Base-by-base conservation (phyloP, 2,113 vertebrate genomes). In the Misgurnus mizolepis region DNA sequence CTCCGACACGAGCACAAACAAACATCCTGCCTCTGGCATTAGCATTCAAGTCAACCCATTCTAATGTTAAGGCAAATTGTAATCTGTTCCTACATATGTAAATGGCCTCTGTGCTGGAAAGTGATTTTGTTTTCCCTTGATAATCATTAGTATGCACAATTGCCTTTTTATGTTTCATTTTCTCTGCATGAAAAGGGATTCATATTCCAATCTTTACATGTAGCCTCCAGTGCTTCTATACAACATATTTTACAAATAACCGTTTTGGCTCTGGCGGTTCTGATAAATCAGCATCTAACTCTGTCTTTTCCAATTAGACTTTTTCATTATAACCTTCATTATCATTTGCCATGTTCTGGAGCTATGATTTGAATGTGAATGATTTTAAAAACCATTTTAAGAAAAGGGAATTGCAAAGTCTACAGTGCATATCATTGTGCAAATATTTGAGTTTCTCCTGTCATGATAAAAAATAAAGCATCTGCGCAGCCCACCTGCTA, bases 51-150 rank as follows among this genome's bases (percentile, higher is more conserved):
- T 78, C 82, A 27, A 50, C 67, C 66, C 82, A 85, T 45, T 82
- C 72, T 84, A 78, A 62, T 71, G 74, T 90, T 68, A 84, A 85
- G 40, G 85, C 64, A 76, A 84, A 86, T 88, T 77, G 80, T 84
- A 76, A 85, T 82, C 80, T 53, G 49, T 67, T 72, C 79, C 72
- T 83, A 47, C 76, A 83, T 84, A 85, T 84, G 84, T 75, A 87
- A 86, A 88, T 88, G 79, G 83, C 74, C 80, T 18, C 67, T 40
- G 80, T 67, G 77, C 40, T 53, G 66, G 45, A 79, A 80, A 80
- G 70, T 41, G 12, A 65, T 84, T 86, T 89, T 82, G 56, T 68
- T 80, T 73, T 67, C 67, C 64, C 22, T 11, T 49, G 56, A 82
- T 62, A 75, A 34, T 60, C 77, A 67, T 85, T 84, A 70, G 67